Evolutionary conservation across 1,140 invertebrate species (phyloP), one percentile per base, ranked within the genome.

Genomic region (Wasmannia auropunctata): DNA sequence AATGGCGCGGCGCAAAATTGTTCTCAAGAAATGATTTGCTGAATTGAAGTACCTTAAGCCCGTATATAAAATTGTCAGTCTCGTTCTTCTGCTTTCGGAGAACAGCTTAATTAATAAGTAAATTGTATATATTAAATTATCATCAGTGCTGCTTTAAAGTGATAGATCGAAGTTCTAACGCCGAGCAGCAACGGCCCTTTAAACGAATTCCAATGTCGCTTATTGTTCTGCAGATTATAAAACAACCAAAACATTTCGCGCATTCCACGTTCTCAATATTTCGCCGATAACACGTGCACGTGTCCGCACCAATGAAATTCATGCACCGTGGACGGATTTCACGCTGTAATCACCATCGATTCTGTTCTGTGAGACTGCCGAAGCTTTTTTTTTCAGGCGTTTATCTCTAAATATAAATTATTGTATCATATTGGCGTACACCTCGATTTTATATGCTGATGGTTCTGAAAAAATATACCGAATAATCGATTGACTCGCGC

Each of bases 331-430:
- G 37, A 81, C 56, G 28, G 84, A 88, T 80, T 86, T 86, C 28
- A 89, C 54, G 46, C 54, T 86, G 11, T 77, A 86, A 79, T 70
- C 70, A 86, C 72, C 79, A 89, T 89, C 76, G 87, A 89, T 89
- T 88, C 74, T 28, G 86, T 79, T 49, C 40, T n/a, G 31, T 65
- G 25, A 81, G 54, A 56, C 46, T 54, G 28, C 51, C 67, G 46
- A n/a, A 63, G 56, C 5, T 43, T 63, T 22, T 22, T 40, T 46
- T 67, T 85, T 88, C 88, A 51, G 31, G 3, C 37, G n/a, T 58
- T 88, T 89, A 69, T 34, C 49, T 89, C 63, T 83, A 86, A 89
- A 89, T 86, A 89, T 81, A 81, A 56, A 49, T 54, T 43, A 72
- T 40, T 40, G 7, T 19, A 19, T 10, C 11, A 49, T 34, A 56